Evolutionary conservation across 1,140 invertebrate genomes (phyloP), one percentile per base, ranked within the genome.

Genomic region (Hirudo medicinalis): DNA sequence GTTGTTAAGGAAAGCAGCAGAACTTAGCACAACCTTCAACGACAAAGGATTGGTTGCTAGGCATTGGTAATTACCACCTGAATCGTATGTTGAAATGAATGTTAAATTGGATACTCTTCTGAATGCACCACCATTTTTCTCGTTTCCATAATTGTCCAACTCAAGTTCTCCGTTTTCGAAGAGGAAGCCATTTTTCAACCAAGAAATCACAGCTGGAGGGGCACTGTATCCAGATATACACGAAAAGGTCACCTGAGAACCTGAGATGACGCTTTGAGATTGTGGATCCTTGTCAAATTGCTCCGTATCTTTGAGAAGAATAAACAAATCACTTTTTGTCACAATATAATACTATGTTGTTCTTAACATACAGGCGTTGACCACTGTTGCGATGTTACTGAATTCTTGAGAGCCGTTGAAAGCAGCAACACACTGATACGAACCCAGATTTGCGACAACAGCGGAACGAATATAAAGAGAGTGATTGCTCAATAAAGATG

Each of bases 11-110:
- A 15, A 32, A 32, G 57, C 57, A 13, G 29, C 6, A 22, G 57
- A 13, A 63, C 57, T 63, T 63, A 25, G 11, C 11, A 63, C 57
- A n/a, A 63, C 57, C 3, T 25, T 32, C 3, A 63, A 15, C 20
- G 57, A 63, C 57, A 63, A 25, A 32, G 29, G 22, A 32, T 63
- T 63, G 57, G 29, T 32, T 32, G 57, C 57, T 15, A 4, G 22
- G 57, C 57, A 63, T 32, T 63, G 57, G 57, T 63, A 63, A 22
- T 63, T 22, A 25, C 57, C 57, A 63, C 57, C 29, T 32, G 57
- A 63, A 63, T 63, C 57, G 29, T 63, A 63, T 11, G 57, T 25
- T 13, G 57, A 25, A 22, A 63, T 20, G 57, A 63, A 63, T 63
- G 57, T 63, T 15, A 63, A 11, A n/a, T 32, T 63, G 57, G 29